These are phyloP conservation scores for Ophthalmolycus amberensis DNA, from an alignment of 2,113 vertebrate species.

Conservation along the genomic window DNA sequence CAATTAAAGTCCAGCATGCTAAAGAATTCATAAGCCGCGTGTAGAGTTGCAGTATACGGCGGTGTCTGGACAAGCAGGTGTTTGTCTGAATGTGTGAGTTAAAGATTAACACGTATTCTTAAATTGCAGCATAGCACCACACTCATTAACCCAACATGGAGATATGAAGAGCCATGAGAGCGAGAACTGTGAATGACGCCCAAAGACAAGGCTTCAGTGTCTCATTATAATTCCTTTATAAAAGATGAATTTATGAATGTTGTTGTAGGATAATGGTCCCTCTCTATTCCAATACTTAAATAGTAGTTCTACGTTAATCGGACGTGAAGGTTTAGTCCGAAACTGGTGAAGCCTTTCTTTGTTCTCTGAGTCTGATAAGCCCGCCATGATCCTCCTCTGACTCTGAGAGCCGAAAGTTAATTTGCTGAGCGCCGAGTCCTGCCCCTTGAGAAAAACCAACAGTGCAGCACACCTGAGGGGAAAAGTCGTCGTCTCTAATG, in stretches of 20 bases:
- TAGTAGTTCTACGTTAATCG: background rate
- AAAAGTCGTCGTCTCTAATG: background rate
- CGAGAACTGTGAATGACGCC: background rate
- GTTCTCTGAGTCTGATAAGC: background rate
- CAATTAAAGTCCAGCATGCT: background rate
- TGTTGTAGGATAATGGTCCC: background rate
- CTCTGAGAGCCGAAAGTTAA: background rate
- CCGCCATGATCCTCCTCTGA: background rate
- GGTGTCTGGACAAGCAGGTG: background rate
- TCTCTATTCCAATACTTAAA: background rate
- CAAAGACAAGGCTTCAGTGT: background rate
- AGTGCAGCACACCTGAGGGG: background rate
- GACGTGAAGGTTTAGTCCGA: background rate
- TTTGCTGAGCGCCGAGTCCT: background rate
- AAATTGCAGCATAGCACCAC: conserved; percentile 51
- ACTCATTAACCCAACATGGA: conserved; percentile 67
- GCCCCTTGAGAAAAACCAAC: background rate
- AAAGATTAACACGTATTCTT: conserved; percentile 66
- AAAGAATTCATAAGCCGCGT: conserved; percentile 5
- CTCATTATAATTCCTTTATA: background rate
- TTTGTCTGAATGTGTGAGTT: conserved; percentile 34
- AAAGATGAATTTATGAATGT: background rate
- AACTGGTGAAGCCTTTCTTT: conserved; percentile 3
- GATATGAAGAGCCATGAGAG: background rate
- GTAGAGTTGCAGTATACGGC: background rate